Percentiles rank a stretch among this genome's conserved stretches.
These are phyloP conservation scores for Coilia nasus DNA, from an alignment of 2,797 vertebrate species.

Conservation along the genomic window DNA sequence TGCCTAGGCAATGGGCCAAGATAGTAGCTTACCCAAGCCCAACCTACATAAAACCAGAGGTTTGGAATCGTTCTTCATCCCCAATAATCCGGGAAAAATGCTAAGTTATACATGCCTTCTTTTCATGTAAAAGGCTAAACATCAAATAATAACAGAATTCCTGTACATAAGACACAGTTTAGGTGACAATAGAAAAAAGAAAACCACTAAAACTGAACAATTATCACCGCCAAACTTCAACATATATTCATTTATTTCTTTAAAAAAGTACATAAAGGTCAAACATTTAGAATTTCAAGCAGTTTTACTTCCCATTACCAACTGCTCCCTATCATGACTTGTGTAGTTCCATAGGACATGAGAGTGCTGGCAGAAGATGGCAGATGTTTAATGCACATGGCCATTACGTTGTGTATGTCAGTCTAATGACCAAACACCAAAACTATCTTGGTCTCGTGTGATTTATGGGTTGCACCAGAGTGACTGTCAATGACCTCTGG, in stretches of 20 bases:
- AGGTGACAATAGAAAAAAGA: background rate
- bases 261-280: slow-evolving; percentile 41
- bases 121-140: background rate
- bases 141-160: background rate
- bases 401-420: background rate
- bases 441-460: background rate
- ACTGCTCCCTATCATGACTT: background rate
- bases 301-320: slow-evolving; percentile 21
- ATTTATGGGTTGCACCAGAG: background rate
- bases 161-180: background rate
- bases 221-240: background rate
- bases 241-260: slow-evolving; percentile 45
- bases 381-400: background rate
- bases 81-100: too few species aligned
- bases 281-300: slow-evolving; percentile 43
- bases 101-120: too few species aligned
- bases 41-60: too few species aligned
- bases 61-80: too few species aligned
- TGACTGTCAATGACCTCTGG: background rate
- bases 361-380: background rate
- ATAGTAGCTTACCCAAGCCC: too few species aligned
- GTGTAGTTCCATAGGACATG: background rate
- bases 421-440: background rate
- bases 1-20: too few species aligned
- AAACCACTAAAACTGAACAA: background rate